Evolutionary conservation across 1,140 invertebrate species (phyloP).

Genomic region (Microplitis demolitor): DNA sequence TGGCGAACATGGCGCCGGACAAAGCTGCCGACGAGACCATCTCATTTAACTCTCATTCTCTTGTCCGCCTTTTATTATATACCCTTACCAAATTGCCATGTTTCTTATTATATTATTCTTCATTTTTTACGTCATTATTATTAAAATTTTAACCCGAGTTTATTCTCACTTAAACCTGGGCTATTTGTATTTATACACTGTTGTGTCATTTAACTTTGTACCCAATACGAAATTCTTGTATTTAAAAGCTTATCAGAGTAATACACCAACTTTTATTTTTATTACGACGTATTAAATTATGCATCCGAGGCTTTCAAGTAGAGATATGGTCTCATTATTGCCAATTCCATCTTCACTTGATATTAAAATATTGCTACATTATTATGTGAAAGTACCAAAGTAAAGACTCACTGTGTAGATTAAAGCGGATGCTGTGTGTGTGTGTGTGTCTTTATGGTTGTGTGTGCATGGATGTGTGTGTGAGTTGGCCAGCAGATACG

Average conservation of each 20-base stretch:
- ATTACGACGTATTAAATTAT: too few relatives aligned
- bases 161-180: too few relatives aligned
- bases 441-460: not conserved
- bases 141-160: not conserved
- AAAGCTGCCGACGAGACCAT: constrained; percentile 60
- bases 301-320: too few relatives aligned
- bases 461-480: not conserved
- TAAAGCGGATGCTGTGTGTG: constrained; percentile 2
- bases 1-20: constrained; percentile 60
- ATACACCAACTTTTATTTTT: too few relatives aligned
- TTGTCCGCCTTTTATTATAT: constrained; percentile 57
- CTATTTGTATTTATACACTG: too few relatives aligned
- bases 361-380: not conserved
- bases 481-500: constrained; percentile 8
- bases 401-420: not conserved
- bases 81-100: constrained; percentile 36
- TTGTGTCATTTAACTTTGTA: too few relatives aligned
- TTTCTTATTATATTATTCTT: constrained; percentile 40
- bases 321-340: too few relatives aligned
- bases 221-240: too few relatives aligned
- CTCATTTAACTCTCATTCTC: constrained; percentile 59
- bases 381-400: not conserved
- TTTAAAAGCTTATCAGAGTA: too few relatives aligned
- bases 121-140: constrained; percentile 29
- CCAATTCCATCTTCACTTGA: too few relatives aligned